A percentile compares a stretch with the other conserved stretches of the same genome.
Evolutionary conservation across 2,113 vertebrate species (phyloP).

Genomic region (Cromileptes altivelis): DNA sequence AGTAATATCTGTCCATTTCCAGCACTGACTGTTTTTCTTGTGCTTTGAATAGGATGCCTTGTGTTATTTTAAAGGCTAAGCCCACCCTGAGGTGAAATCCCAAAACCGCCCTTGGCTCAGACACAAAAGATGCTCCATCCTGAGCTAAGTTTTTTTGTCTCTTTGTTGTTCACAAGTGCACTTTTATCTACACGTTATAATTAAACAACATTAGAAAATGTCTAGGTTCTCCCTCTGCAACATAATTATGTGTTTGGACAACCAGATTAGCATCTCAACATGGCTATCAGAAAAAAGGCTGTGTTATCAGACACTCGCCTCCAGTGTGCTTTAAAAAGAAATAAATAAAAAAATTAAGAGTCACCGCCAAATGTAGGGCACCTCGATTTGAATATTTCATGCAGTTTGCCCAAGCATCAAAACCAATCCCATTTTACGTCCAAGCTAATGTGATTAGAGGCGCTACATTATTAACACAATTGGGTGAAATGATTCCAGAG

Average conservation of each 20-base stretch:
- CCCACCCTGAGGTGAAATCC: no score
- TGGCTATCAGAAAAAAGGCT: conserved; percentile 29
- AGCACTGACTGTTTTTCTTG: no score
- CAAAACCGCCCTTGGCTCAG: neutral
- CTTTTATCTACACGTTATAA: neutral
- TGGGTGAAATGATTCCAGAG: conserved; percentile 35
- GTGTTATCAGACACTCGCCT: conserved; percentile 55
- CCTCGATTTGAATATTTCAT: conserved; percentile 74
- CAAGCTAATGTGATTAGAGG: conserved; percentile 61
- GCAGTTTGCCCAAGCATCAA: conserved; percentile 49
- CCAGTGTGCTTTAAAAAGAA: conserved; percentile 35
- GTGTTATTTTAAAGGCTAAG: no score
- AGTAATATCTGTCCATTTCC: no score
- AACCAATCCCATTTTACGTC: conserved; percentile 51
- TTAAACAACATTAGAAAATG: conserved; percentile 9
- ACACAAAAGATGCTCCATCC: neutral
- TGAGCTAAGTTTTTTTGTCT: neutral
- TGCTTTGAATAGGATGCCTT: no score
- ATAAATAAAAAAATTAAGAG: conserved; percentile 30
- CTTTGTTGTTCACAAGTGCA: neutral
- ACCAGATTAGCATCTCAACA: conserved; percentile 63
- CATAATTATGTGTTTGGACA: conserved; percentile 47
- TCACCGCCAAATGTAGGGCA: conserved; percentile 67
- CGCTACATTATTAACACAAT: conserved; percentile 57
- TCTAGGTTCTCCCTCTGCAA: conserved; percentile 10